A percentile compares a stretch with the other conserved stretches of the same genome.
These are phyloP conservation scores for Muscina levida DNA, from an alignment of 2,888 invertebrate genomes.

Conservation along the genomic window DNA sequence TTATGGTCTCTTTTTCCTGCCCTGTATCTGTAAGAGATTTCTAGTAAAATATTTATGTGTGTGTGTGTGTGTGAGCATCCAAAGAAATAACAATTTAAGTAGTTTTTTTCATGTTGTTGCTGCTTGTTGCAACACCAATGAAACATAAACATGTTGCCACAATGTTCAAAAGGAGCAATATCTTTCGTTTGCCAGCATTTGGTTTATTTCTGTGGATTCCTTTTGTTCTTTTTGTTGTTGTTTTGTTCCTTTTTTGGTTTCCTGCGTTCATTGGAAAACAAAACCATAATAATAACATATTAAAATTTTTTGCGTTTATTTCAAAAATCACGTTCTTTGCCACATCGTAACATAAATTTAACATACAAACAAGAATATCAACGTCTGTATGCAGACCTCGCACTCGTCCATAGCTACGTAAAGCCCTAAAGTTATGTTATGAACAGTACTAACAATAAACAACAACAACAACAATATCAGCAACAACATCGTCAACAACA, in stretches of 20 bases:
- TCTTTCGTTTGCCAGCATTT: not conserved
- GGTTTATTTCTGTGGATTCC: not conserved
- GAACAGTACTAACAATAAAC: constrained; percentile 6
- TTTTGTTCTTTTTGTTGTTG: not conserved
- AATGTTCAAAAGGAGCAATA: not conserved
- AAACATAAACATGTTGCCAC: constrained; percentile 11
- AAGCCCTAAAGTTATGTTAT: constrained; percentile 13
- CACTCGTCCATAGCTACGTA: not conserved
- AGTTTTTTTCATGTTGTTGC: too few species aligned
- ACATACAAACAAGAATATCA: not conserved
- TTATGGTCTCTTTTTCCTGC: too few species aligned
- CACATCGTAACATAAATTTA: constrained; percentile 23
- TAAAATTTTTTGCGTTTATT: constrained; percentile 23
- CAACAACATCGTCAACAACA: too few species aligned
- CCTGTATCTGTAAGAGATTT: too few species aligned
- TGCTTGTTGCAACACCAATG: constrained; percentile 3
- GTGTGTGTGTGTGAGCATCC: not conserved
- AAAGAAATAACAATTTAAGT: not conserved
- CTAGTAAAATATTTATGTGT: too few species aligned
- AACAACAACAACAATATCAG: not conserved
- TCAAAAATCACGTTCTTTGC: constrained; percentile 32
- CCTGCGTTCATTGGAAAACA: not conserved
- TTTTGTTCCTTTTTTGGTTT: not conserved
- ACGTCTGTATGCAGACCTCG: too few species aligned
- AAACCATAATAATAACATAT: constrained; percentile 24